Percentiles rank a stretch among this genome's conserved stretches.
Evolutionary conservation across 92 coral and sea anemone species (phyloP).

Genomic region (Phymanthus crucifer): DNA sequence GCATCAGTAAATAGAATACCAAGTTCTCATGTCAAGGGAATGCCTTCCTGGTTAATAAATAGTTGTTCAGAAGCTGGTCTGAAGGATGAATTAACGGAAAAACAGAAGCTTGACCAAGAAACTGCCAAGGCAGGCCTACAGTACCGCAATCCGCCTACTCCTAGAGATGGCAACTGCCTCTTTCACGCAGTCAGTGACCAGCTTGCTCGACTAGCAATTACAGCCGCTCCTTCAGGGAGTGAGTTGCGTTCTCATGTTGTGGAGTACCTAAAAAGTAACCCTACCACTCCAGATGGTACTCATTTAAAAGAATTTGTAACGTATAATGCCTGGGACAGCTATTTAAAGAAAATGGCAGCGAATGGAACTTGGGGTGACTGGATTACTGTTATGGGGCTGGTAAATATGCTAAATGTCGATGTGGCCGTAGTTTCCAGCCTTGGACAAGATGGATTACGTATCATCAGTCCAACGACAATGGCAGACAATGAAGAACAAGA

Average conservation of each 20-base stretch:
- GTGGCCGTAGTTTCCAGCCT: constrained; percentile 21
- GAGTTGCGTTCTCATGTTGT: neutral
- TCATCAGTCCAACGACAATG: constrained; percentile 2
- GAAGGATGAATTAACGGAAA: neutral
- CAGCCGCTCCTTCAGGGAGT: neutral
- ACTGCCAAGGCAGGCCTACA: constrained; percentile 24
- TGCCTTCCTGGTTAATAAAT: neutral
- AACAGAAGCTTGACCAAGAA: constrained; percentile 12
- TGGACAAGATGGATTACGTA: constrained; percentile 16
- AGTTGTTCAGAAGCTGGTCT: neutral
- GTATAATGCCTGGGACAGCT: constrained; percentile 7
- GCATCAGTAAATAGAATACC: neutral
- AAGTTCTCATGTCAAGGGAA: neutral
- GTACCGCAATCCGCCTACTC: constrained; percentile 41
- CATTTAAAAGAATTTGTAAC: neutral
- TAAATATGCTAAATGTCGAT: constrained; percentile 15
- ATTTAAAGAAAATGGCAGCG: neutral
- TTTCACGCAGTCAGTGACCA: constrained; percentile 34
- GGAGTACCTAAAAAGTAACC: constrained; percentile 11
- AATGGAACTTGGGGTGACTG: constrained; percentile 32
- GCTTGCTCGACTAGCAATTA: neutral
- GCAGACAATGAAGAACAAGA: neutral
- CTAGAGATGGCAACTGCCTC: constrained; percentile 30
- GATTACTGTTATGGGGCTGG: constrained; percentile 32
- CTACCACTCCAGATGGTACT: neutral